Conservation (phyloP, 2,797 vertebrate genomes). For the Poeciliopsis paucimaculata region DNA sequence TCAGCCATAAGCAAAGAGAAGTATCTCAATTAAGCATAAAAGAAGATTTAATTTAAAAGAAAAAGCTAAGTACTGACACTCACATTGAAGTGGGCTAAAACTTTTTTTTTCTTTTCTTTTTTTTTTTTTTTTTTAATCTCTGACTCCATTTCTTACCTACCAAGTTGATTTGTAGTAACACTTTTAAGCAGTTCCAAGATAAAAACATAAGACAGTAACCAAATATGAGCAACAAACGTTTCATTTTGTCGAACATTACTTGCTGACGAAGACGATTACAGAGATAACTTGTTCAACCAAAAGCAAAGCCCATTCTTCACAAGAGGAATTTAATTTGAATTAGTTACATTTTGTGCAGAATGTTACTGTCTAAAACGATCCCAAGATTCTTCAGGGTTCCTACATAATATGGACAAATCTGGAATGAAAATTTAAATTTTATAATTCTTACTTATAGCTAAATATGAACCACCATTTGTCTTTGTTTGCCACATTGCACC, state of each 20-base stretch:
- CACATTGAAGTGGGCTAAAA: not conserved
- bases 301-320: not conserved
- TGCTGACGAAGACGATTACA: not conserved
- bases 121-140: not conserved
- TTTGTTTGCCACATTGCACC: not conserved
- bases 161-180: no score
- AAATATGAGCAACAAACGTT: no score
- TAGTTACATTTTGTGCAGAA: not conserved
- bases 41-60: slow-evolving; percentile 20
- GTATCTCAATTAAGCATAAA: slow-evolving; percentile 10
- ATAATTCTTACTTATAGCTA: not conserved
- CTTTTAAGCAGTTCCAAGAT: no score
- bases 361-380: not conserved
- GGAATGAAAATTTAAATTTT: not conserved
- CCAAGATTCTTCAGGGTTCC: not conserved
- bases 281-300: not conserved
- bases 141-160: not conserved
- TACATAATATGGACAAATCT: not conserved
- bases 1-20: not conserved
- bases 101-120: no score
- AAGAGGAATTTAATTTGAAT: not conserved
- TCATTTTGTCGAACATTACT: no score
- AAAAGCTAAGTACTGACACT: not conserved
- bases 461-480: not conserved
- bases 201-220: no score